Evolutionary conservation across 2,113 vertebrate genomes (phyloP), one percentile per base, ranked within the genome.

Genomic region (Tangachromis dhanisi): DNA sequence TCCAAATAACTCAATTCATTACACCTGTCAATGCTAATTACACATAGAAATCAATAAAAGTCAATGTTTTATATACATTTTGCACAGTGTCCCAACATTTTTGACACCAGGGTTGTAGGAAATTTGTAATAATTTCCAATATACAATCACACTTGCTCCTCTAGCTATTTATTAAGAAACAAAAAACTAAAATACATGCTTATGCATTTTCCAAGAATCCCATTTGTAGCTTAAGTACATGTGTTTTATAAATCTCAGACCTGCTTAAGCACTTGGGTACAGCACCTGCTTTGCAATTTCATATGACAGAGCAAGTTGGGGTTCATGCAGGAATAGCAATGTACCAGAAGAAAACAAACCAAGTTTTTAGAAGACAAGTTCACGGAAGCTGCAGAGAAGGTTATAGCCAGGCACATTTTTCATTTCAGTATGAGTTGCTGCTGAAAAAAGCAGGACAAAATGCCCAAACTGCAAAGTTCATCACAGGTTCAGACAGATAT

Each of bases 361-460:
- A 71, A 16, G 8, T 24, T 71, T 71, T 42, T 42, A 24, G 66
- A 3, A 10, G 57, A 61, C 29, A 61, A 42, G 12, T 42, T 42
- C n/a, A 14, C 66, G 0, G 38, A 16, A 45, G 38, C 14, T 42
- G 5, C 14, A 45, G 1, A 73, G 66, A 45, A 73, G 13, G 14
- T 73, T 17, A 24, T 10, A 45, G 8, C 66, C 66, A 45, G 38
- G 68, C 4, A 26, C 13, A 45, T 29, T 47, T 47, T 47, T 76
- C 1, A 29, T 76, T 47, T 76, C 9, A 9, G 24, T 29, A 73
- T 29, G 42, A 31, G 26, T 49, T 1, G 6, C 42, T 49, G 16
- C 1, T 78, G 71, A 29, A 12, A 31, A 76, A 78, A 76, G 40
- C 8, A 45, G 68, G 8, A 11, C 13, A 73, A 73, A 73, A 29